Evolutionary conservation across 2,888 invertebrate genomes (phyloP), one percentile per base, ranked within the genome.

Genomic region (Trichogramma evanescens): DNA sequence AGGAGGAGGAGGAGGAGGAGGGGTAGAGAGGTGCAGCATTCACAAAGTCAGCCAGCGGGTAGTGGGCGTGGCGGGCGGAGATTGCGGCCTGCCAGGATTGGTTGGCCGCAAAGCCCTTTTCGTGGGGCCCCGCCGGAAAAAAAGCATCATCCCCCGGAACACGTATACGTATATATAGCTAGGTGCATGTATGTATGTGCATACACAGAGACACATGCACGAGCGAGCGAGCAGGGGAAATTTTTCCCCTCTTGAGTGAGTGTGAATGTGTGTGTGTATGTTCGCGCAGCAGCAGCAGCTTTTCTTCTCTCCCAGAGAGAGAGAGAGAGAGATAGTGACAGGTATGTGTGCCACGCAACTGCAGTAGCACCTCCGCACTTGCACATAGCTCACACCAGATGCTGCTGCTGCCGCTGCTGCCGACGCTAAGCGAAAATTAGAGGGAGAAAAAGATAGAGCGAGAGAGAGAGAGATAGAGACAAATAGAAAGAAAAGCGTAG

Each of bases 231-330:
- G 67, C 59, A 68, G 72, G 73, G 73, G 71, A 68, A 71, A 72
- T 72, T 74, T 72, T 74, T 73, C 74, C 74, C 71, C 73, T 72
- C 73, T 71, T 69, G 70, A 70, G 70, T 71, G 71, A 68, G 70
- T 66, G 68, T 65, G 69, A 68, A 13, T 66, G 62, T 58, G 60
- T 63, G 66, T 64, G 63, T 59, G 63, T 48, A 64, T 63, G 63
- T 64, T 13, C 1, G 13, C 13, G 13, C 13, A 62, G 62, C 57
- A 52, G 59, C 63, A 65, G 59, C 63, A 65, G 65, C 26, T 63
- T 59, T 66, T 62, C 66, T 65, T 64, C 44, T 46, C 56, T 56
- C 64, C 59, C 65, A 64, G 58, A 54, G 45, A 44, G 45, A 53
- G 53, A 44, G 44, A 10, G 26, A 41, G 53, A 58, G 57, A 61